phyloP scores from a whole-genome alignment of 30 jellyfish, hydroid and myxozoan genomes.

The Hydractinia symbiolongicarpus region DNA sequence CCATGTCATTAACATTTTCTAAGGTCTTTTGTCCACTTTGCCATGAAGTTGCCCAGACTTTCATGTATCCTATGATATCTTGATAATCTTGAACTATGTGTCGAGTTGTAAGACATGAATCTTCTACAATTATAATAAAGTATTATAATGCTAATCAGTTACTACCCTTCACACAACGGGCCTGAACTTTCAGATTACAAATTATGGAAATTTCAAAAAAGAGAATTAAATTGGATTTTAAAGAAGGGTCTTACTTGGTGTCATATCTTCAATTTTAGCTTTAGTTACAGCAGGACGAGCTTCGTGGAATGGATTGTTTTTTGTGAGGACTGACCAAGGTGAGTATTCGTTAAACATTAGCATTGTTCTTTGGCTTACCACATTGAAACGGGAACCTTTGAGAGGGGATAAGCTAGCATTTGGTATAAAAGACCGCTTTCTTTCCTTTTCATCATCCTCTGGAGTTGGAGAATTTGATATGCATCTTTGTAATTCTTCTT shows the following conservation, averaged over 20 bases:
- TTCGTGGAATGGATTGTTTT: conserved; percentile 4
- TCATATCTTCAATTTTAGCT: no score
- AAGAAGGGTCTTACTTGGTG: no score
- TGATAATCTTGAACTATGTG: conserved; percentile 4
- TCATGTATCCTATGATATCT: not conserved
- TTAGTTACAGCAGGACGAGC: no score
- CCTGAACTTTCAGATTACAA: no score
- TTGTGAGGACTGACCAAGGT: not conserved
- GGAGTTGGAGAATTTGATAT: not conserved
- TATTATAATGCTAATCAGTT: no score
- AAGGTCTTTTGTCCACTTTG: not conserved
- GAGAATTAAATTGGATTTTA: no score
- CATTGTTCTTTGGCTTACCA: not conserved
- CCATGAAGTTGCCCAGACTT: not conserved
- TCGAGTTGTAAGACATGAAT: not conserved
- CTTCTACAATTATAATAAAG: not conserved
- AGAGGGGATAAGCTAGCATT: not conserved
- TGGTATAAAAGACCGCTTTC: not conserved
- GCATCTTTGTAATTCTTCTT: no score
- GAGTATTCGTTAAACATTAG: not conserved
- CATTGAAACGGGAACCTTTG: not conserved
- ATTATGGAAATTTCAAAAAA: no score
- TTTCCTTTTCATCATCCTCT: not conserved
- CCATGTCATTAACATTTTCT: no score
- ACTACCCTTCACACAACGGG: no score